Percentiles rank a stretch among this genome's conserved stretches.
Evolutionary conservation across 1,140 invertebrate species (phyloP).

Genomic region (Riptortus pedestris): DNA sequence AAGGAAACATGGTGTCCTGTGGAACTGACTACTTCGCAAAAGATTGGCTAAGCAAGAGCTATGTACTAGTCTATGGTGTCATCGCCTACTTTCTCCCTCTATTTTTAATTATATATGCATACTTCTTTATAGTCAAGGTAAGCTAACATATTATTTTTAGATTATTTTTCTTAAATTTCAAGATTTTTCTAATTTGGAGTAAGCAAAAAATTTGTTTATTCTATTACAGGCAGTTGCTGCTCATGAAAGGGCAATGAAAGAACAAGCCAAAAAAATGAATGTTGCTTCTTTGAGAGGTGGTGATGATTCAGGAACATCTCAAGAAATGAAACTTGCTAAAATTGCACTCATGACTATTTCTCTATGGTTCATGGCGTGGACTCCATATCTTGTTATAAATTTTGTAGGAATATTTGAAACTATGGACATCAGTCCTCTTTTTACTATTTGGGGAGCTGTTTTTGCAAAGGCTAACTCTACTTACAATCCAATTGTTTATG

Average conservation of each 20-base stretch:
- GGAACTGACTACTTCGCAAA: slow-evolving; percentile 65
- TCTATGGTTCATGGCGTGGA: slow-evolving; percentile 76
- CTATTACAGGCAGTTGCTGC: slow-evolving; percentile 52
- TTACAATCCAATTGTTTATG: slow-evolving; percentile 74
- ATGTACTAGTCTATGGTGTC: slow-evolving; percentile 54
- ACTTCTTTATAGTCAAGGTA: slow-evolving; percentile 60
- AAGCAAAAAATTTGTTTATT: too few relatives aligned
- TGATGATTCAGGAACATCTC: slow-evolving; percentile 50
- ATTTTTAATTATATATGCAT: slow-evolving; percentile 60
- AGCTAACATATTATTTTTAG: too few relatives aligned
- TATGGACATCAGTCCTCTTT: slow-evolving; percentile 54
- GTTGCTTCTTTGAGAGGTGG: slow-evolving; percentile 62
- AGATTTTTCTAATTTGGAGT: too few relatives aligned
- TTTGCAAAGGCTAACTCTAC: slow-evolving; percentile 69
- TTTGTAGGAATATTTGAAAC: slow-evolving; percentile 59
- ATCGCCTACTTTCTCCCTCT: slow-evolving; percentile 63
- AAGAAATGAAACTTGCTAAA: slow-evolving; percentile 66
- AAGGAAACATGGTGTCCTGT: slow-evolving; percentile 75
- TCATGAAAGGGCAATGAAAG: slow-evolving; percentile 69
- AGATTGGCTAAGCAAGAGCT: slow-evolving; percentile 52
- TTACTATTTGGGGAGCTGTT: slow-evolving; percentile 65
- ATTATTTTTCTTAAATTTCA: too few relatives aligned
- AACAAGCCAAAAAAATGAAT: slow-evolving; percentile 78
- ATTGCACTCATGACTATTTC: slow-evolving; percentile 70
- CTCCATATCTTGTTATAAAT: slow-evolving; percentile 69